Conservation (phyloP, 2,797 vertebrate genomes). For the Sebastes miniatus region DNA sequence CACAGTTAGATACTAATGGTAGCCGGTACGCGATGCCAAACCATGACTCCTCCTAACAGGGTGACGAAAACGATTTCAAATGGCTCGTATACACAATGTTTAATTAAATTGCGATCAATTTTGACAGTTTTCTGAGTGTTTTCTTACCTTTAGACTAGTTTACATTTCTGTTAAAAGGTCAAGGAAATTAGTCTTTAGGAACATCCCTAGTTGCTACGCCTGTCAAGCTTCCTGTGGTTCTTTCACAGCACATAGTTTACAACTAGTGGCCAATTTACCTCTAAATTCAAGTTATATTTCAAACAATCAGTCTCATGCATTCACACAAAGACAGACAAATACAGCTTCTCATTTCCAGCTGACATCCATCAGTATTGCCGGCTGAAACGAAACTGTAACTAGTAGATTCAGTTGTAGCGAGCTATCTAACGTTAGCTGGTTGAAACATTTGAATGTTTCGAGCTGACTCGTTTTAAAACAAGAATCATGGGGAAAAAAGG, state of each 20-base stretch:
- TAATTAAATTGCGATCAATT: no score
- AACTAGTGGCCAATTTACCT: background rate
- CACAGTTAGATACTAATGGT: no score
- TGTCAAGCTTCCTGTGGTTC: background rate
- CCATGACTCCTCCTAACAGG: no score
- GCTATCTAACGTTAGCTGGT: background rate
- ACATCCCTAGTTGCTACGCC: no score
- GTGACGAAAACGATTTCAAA: no score
- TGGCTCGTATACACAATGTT: no score
- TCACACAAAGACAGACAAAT: background rate
- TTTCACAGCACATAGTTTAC: background rate
- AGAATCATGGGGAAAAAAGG: background rate
- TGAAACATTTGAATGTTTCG: background rate
- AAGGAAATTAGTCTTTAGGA: no score
- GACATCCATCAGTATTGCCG: background rate
- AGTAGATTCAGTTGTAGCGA: background rate
- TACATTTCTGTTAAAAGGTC: no score
- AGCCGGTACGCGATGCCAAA: no score
- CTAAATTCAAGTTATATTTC: rapidly evolving
- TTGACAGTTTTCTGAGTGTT: no score
- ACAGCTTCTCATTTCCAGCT: background rate
- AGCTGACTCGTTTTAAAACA: background rate
- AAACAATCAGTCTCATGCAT: background rate
- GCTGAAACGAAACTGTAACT: background rate
- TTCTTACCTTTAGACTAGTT: rapidly evolving